These are phyloP conservation scores for Pegoplata infirma DNA, from an alignment of 2,888 invertebrate species.

Conservation along the genomic window DNA sequence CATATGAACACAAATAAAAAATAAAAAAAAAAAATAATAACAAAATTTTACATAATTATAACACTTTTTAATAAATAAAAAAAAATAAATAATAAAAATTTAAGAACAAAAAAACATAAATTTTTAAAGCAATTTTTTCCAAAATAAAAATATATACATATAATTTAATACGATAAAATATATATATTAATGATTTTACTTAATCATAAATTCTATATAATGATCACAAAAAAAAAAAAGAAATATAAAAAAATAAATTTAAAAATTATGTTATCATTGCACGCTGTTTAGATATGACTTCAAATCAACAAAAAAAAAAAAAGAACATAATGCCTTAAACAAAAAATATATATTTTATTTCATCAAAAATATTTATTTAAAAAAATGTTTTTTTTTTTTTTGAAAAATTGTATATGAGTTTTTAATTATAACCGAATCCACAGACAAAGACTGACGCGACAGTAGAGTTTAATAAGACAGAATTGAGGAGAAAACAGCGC, in stretches of 20 bases:
- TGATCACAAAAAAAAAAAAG: constrained; percentile 29
- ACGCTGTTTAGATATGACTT: constrained; percentile 55
- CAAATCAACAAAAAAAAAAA: constrained; percentile 40
- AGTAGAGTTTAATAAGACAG: too few species aligned
- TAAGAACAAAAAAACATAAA: constrained; percentile 30
- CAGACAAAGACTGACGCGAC: too few species aligned
- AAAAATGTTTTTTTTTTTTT: constrained; percentile 2
- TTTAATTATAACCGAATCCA: too few species aligned
- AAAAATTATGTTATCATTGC: constrained; percentile 49
- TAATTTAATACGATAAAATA: constrained; percentile 26
- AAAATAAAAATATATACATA: constrained; percentile 35
- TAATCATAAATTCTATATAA: constrained; percentile 45
- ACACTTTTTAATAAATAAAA: not conserved
- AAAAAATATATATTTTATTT: constrained; percentile 13
- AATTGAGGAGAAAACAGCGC: too few species aligned
- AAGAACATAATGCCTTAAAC: constrained; percentile 53
- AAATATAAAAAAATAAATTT: constrained; percentile 10
- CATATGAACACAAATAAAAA: not conserved
- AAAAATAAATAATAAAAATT: constrained; percentile 14
- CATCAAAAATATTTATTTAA: not conserved
- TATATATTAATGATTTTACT: constrained; percentile 41
- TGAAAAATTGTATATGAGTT: too few species aligned
- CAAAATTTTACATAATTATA: too few species aligned
- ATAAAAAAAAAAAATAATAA: not conserved
- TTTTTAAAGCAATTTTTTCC: constrained; percentile 57